A percentile compares a stretch with the other conserved stretches of the same genome.
These are phyloP conservation scores for Megaustenia siamemsis DNA, from an alignment of 2,888 invertebrate species.

Conservation along the genomic window DNA sequence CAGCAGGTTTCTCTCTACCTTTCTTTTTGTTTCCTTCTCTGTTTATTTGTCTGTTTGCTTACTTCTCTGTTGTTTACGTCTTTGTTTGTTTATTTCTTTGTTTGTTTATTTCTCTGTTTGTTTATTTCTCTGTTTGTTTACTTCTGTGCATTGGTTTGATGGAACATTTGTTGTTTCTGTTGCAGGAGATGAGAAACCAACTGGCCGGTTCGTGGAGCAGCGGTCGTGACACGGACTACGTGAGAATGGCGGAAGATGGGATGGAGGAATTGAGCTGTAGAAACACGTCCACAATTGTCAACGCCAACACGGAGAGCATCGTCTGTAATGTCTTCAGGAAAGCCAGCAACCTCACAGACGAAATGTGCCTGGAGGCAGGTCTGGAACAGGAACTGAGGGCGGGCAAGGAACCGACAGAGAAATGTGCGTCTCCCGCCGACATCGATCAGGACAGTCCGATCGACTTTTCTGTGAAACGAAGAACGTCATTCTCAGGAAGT, in stretches of 20 bases:
- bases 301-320: not conserved
- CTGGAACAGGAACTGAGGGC: conserved; percentile 34
- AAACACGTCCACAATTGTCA: not conserved
- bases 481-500: conserved; percentile 56
- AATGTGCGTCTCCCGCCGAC: not conserved
- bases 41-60: not conserved
- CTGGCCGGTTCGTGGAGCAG: conserved; percentile 35
- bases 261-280: not conserved
- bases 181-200: conserved; percentile 41
- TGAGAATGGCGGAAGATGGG: conserved; percentile 40
- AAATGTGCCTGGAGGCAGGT: not conserved
- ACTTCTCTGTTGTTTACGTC: not conserved
- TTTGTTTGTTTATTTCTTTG: not conserved
- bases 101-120: not conserved
- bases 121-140: not conserved
- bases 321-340: conserved; percentile 6
- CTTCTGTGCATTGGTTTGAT: not conserved
- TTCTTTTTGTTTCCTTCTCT: too few relatives aligned
- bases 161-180: not conserved
- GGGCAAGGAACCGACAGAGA: conserved; percentile 32
- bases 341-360: not conserved
- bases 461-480: conserved; percentile 55
- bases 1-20: too few relatives aligned
- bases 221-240: conserved; percentile 24
- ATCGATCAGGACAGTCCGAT: conserved; percentile 55